Conservation (phyloP, 2,113 vertebrate genomes). For the Peucedramus taeniatus region DNA sequence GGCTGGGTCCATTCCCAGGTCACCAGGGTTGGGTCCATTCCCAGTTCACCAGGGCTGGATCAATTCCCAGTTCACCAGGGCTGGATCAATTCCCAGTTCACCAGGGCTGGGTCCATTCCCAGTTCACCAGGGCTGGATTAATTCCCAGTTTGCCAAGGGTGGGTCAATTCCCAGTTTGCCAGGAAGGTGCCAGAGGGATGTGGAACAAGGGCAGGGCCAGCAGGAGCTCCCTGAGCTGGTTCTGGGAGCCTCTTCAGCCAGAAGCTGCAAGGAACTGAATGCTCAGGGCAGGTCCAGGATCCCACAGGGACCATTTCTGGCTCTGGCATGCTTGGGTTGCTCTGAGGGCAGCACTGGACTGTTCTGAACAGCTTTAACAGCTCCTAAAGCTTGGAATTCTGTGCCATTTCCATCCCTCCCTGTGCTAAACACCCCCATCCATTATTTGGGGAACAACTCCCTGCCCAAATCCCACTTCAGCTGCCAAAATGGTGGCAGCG, state of each 20-base stretch:
- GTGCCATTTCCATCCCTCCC: not conserved
- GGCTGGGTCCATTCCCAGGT: too few species aligned
- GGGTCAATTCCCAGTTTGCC: rapidly evolving
- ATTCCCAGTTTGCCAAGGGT: not conserved
- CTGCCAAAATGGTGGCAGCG: not conserved
- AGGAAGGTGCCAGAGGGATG: not conserved
- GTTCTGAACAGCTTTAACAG: too few species aligned
- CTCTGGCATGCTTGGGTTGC: not conserved
- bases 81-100: too few species aligned
- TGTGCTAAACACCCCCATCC: not conserved
- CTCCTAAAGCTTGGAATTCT: not conserved
- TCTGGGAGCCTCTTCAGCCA: not conserved
- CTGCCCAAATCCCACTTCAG: not conserved
- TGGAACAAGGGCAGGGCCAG: not conserved
- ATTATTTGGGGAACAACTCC: not conserved
- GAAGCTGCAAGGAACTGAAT: rapidly evolving
- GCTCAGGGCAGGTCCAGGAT: not conserved
- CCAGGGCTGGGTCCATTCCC: not conserved
- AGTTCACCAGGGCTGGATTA: rapidly evolving
- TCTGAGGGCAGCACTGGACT: not conserved
- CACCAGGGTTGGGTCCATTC: too few species aligned
- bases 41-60: too few species aligned
- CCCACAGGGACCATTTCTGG: not conserved
- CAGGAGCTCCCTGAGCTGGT: not conserved
- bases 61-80: too few species aligned